These are phyloP conservation scores for Corythoichthys haematopterus DNA, from an alignment of 2,113 vertebrate genomes.

Conservation along the genomic window DNA sequence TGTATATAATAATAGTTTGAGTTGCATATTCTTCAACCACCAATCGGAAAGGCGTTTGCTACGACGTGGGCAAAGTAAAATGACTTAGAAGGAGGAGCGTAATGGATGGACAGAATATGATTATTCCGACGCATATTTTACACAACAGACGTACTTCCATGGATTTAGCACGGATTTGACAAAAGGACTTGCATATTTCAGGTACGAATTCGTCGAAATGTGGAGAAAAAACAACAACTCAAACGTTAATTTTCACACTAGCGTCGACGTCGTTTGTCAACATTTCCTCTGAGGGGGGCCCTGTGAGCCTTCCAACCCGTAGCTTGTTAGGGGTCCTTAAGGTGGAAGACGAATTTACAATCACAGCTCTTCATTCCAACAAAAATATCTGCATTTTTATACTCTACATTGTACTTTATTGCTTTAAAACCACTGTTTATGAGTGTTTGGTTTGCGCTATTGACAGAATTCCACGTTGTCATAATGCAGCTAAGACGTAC, in stretches of 20 bases:
- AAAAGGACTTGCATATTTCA: not conserved
- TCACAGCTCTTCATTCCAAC: not conserved
- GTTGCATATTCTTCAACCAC: constrained; percentile 16
- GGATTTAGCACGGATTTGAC: not conserved
- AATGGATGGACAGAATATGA: constrained; percentile 39
- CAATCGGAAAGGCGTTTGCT: constrained; percentile 61
- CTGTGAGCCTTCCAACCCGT: constrained; percentile 20
- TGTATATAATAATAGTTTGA: not conserved
- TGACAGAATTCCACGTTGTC: not conserved
- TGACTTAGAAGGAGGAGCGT: constrained; percentile 44
- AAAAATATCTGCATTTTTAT: not conserved
- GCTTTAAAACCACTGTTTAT: not conserved
- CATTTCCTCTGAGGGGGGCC: constrained; percentile 69
- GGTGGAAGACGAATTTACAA: constrained; percentile 48
- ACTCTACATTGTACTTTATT: not conserved
- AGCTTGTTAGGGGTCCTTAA: constrained; percentile 61
- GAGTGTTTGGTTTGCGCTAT: not conserved
- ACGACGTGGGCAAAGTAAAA: constrained; percentile 27
- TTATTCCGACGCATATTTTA: constrained; percentile 20
- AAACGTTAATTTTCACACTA: not conserved
- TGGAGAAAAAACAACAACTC: not conserved
- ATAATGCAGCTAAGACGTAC: not conserved
- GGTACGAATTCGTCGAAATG: constrained; percentile 41
- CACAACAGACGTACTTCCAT: not conserved
- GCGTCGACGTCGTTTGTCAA: constrained; percentile 72